These are phyloP conservation scores for Crotalus helleri DNA, from an alignment of 2,113 vertebrate genomes.

Conservation along the genomic window DNA sequence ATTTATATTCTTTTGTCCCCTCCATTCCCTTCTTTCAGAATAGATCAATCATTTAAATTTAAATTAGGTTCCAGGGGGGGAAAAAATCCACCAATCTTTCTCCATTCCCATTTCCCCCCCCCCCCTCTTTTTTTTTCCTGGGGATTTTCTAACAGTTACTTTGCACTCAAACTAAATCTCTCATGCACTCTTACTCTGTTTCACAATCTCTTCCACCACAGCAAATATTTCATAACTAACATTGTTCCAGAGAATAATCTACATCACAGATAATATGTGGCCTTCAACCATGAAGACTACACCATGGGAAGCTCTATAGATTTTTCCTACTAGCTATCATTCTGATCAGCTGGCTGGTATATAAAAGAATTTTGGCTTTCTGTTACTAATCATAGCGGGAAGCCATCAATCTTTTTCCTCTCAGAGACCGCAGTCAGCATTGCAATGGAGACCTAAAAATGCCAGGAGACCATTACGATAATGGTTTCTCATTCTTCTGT, in stretches of 20 bases:
- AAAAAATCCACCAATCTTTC: background rate
- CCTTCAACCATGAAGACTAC: background rate
- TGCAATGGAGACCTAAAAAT: background rate
- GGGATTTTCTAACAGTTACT: background rate
- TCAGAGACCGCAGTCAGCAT: background rate
- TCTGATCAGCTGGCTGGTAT: background rate
- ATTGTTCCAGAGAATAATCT: background rate
- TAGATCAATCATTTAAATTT: background rate
- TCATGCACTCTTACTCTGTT: too few relatives aligned
- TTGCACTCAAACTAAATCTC: background rate
- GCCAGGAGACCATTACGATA: background rate
- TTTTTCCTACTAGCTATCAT: background rate
- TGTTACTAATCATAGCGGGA: background rate
- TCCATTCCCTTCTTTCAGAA: background rate
- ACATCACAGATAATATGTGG: background rate
- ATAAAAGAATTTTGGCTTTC: background rate
- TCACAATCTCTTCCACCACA: background rate
- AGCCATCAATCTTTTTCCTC: background rate
- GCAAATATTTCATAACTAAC: background rate
- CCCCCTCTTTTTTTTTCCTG: rapidly evolving
- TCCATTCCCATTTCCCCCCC: background rate
- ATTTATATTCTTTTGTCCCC: background rate
- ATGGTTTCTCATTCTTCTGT: background rate
- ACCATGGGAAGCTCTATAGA: background rate
- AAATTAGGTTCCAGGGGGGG: background rate